Base-by-base conservation (phyloP, 2,797 vertebrate genomes). In the Centropyge bicolor region DNA sequence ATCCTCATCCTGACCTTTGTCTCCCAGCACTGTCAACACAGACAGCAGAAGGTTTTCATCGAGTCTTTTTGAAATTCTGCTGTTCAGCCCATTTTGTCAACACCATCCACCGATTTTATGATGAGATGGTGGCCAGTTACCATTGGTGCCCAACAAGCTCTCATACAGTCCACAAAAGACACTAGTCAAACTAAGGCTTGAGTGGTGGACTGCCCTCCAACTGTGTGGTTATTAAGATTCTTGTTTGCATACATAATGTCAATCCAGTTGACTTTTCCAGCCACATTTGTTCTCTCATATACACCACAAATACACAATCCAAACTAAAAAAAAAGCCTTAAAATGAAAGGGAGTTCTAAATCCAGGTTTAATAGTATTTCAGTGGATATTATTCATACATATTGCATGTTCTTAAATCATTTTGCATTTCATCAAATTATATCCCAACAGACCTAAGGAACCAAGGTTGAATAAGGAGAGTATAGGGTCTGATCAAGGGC, bases 11-110 rank as follows among this genome's bases (percentile, higher is more conserved):
- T 60, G 61, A 72, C 67, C 71, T 79, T 78, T 72, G 61, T 56
- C 65, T 59, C 48, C 52, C 51, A 48, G n/a, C 43, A 1, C 16
- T 31, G 22, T 38, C 2, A 22, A 65, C 73, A 76, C 74, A 45
- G 9, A 5, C 24, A 76, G 27, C 41, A 57, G 54, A 49, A 61
- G 1, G 9, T 66, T 67, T 54, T 45, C 20, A n/a, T 13, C 41
- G 6, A 67, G 27, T 24, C 46, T 31, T 63, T 45, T 4, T 36
- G 0, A 61, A 61, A 49, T 22, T 69, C 22, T 31, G 59, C 70
- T 16, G 71, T 43, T 59, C 67, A 20, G 38, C 70, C 70, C 63
- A 11, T 62, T 85, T 73, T 56, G 66, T 83, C 78, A 83, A 79
- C 75, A 81, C 62, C 54, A 10, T 49, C 54, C 63, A 27, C 63